Evolutionary conservation across 2,113 vertebrate species (phyloP).

Genomic region (Sebastes fasciatus): DNA sequence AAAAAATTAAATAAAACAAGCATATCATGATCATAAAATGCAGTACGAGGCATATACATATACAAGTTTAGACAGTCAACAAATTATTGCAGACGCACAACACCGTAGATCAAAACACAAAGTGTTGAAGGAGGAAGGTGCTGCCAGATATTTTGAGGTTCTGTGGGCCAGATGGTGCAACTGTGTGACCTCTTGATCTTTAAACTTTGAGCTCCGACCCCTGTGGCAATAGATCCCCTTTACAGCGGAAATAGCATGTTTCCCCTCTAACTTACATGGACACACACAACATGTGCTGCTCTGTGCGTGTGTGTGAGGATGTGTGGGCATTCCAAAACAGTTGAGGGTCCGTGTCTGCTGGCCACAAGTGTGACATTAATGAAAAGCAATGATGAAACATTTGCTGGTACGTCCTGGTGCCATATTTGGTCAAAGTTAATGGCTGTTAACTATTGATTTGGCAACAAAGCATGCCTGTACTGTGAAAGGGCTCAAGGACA

Average conservation of each 20-base stretch:
- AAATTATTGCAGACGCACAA: neutral
- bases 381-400: constrained; percentile 37
- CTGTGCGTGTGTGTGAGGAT: constrained; percentile 2
- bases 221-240: constrained; percentile 42
- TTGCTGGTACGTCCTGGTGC: constrained; percentile 25
- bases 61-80: neutral
- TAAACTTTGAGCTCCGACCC: constrained; percentile 67
- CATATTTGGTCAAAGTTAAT: constrained; percentile 60
- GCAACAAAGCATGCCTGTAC: constrained; percentile 28
- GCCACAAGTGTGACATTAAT: constrained; percentile 40
- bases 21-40: neutral
- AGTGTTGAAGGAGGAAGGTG: neutral
- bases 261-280: constrained; percentile 41
- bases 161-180: constrained; percentile 60
- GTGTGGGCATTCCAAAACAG: constrained; percentile 30
- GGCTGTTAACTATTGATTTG: constrained; percentile 63
- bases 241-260: constrained; percentile 69
- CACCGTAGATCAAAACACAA: neutral
- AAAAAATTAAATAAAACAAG: neutral
- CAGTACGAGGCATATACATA: neutral
- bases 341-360: constrained; percentile 21
- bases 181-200: constrained; percentile 62
- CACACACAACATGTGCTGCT: constrained; percentile 33
- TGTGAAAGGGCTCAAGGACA: constrained; percentile 45
- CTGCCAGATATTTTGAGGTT: constrained; percentile 54